Conservation (phyloP, 2,113 vertebrate genomes). For the Oreocharis arfaki region DNA sequence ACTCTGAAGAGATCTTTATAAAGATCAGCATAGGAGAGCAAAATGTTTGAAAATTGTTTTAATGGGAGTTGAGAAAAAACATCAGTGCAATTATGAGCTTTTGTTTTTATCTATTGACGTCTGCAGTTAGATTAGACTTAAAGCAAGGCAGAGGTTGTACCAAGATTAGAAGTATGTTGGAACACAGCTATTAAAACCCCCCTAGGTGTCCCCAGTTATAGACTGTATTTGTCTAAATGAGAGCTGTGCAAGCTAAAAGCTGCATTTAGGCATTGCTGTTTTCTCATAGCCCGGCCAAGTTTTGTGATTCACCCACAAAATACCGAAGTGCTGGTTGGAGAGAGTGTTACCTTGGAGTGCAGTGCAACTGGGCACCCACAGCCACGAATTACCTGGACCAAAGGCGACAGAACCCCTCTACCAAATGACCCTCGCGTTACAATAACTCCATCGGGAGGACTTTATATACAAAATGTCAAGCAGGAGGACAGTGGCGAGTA, state of each 20-base stretch:
- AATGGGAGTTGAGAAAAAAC: not conserved
- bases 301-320: constrained; percentile 98
- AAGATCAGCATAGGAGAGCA: not conserved
- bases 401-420: constrained; percentile 84
- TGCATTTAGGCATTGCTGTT: not conserved
- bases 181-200: not conserved
- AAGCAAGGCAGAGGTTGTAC: not conserved
- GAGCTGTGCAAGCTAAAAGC: not conserved
- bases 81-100: not conserved
- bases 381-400: constrained; percentile 89
- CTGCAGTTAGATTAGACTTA: not conserved
- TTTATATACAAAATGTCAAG: constrained; percentile 89
- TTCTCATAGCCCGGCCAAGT: constrained; percentile 83
- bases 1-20: not conserved
- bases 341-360: constrained; percentile 96
- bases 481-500: constrained; percentile 90
- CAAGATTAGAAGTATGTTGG: not conserved
- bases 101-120: not conserved
- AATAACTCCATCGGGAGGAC: constrained; percentile 90
- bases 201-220: not conserved
- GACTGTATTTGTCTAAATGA: not conserved
- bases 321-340: constrained; percentile 94
- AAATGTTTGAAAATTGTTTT: not conserved
- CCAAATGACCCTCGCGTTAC: constrained; percentile 86
- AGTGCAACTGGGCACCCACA: constrained; percentile 92